phyloP scores from a whole-genome alignment of 1,140 invertebrate genomes.

The Nasonia longicornis region DNA sequence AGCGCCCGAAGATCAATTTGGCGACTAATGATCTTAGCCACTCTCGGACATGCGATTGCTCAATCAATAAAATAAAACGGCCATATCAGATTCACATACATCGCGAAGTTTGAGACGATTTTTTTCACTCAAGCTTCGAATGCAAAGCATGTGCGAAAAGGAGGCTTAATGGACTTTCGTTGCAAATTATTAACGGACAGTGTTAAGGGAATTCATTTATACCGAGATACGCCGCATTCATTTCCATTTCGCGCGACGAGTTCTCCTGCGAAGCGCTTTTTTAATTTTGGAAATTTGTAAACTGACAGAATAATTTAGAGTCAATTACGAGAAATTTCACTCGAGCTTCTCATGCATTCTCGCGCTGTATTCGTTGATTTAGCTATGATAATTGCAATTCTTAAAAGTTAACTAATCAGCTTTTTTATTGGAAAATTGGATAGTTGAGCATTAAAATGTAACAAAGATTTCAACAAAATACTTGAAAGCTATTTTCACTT shows the following conservation, averaged over 20 bases:
- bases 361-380: no score
- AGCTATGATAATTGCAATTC: no score
- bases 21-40: constrained; percentile 18
- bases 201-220: constrained; percentile 9
- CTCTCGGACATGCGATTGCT: constrained; percentile 11
- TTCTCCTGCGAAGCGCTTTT: not conserved
- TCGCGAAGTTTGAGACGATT: not conserved
- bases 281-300: not conserved
- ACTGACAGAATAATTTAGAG: not conserved
- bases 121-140: not conserved
- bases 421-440: no score
- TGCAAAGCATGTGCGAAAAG: not conserved
- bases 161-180: not conserved
- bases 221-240: not conserved
- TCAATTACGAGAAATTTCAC: not conserved
- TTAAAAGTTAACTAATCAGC: no score
- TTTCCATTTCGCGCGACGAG: not conserved
- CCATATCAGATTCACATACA: not conserved
- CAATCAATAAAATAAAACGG: constrained; percentile 14
- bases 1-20: constrained; percentile 10
- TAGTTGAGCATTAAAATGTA: no score
- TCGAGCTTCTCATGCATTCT: no score
- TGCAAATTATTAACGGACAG: constrained; percentile 15
- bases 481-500: no score
- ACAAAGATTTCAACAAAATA: no score